A percentile compares a stretch with the other conserved stretches of the same genome.
These are phyloP conservation scores for Cyclina sinensis DNA, from an alignment of 1,140 invertebrate species.

Conservation along the genomic window DNA sequence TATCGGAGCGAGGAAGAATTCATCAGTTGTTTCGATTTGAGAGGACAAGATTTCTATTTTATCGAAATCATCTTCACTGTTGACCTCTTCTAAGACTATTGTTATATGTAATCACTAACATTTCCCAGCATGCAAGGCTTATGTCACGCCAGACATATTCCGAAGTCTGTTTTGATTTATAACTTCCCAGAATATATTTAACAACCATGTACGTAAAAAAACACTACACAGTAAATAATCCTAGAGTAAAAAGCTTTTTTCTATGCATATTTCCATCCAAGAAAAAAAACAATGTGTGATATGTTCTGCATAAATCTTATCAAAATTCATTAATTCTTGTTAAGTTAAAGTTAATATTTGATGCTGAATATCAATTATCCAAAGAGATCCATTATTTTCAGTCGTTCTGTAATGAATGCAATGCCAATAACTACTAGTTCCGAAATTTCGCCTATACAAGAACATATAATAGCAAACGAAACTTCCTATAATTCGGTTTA, in stretches of 20 bases:
- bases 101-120: conserved; percentile 62
- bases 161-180: background rate
- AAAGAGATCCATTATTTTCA: background rate
- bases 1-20: conserved; percentile 56
- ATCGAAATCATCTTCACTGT: conserved; percentile 66
- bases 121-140: conserved; percentile 5
- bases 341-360: too few relatives aligned
- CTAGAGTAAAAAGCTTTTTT: too few relatives aligned
- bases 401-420: background rate
- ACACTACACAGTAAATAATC: background rate
- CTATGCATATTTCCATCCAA: background rate
- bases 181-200: background rate
- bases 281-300: background rate
- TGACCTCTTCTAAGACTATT: conserved; percentile 57
- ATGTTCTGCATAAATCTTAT: too few relatives aligned
- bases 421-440: background rate
- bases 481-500: background rate
- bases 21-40: conserved; percentile 60
- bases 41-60: conserved; percentile 66
- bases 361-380: background rate
- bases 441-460: too few relatives aligned
- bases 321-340: too few relatives aligned
- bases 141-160: conserved; percentile 53
- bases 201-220: too few relatives aligned
- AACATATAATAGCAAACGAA: too few relatives aligned